Base-by-base conservation (phyloP, 2,113 vertebrate genomes). In the Saguinus midas region DNA sequence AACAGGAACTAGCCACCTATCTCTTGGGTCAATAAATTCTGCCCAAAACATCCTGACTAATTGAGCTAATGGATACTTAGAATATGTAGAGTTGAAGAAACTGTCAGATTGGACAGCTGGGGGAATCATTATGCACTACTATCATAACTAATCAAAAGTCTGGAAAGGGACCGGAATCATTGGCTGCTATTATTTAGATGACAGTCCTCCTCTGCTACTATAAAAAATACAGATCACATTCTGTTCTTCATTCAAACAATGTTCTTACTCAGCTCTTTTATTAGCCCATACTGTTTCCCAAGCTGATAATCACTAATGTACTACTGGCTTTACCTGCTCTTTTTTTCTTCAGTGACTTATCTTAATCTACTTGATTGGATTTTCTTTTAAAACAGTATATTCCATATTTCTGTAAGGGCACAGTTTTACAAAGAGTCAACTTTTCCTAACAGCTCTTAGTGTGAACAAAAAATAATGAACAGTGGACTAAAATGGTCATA, bases 31-130 rank as follows among this genome's bases (percentile, higher is more conserved):
- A 96, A 91, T 92, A 94, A 92, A 91, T 87, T 95, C 52, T 93
- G 45, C 45, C 45, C 25, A 50, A 78, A 95, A 95, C 52, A 75
- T 80, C 45, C 45, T 83, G 43, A 40, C 61, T 92, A 95, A 95
- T 92, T 96, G 58, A 94, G 32, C 70, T 97, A 94, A 95, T 94
- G 50, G 76, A 90, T 81, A 81, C 50, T 58, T 95, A 81, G 10
- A 87, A 64, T 57, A 79, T 17, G 12, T 64, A 84, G 18, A 32
- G 37, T 80, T 83, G 48, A 95, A 70, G 45, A 84, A n/a, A 90
- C 57, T 95, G 55, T 96, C 91, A 81, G 48, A 80, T 45, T 94
- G 75, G 43, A 92, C 64, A 92, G 32, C 20, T 87, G 68, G 52
- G n/a, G n/a, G 7, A 83, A 83, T 68, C 43, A 57, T 48, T 92